These are phyloP conservation scores for Cryptocheilus praepositus DNA, from an alignment of 2,888 invertebrate genomes.

Conservation along the genomic window DNA sequence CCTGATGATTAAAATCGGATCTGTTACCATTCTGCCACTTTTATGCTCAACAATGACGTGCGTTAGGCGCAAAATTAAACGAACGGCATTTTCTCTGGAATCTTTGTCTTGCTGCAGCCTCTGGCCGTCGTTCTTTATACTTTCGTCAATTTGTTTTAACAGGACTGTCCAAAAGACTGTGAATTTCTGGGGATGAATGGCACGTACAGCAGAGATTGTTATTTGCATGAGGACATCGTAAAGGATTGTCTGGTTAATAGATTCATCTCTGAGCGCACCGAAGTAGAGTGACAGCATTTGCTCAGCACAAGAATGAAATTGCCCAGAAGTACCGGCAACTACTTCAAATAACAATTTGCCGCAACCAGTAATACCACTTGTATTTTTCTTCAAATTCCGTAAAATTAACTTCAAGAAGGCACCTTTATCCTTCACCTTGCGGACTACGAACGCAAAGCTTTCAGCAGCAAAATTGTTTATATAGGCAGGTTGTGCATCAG, in stretches of 20 bases:
- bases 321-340: constrained; percentile 86
- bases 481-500: constrained; percentile 86
- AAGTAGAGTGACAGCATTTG: constrained; percentile 83
- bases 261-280: constrained; percentile 77
- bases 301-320: constrained; percentile 90
- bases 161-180: constrained; percentile 81
- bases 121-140: constrained; percentile 64
- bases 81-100: constrained; percentile 47
- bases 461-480: constrained; percentile 96
- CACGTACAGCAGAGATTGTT: constrained; percentile 79
- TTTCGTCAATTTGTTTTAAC: constrained; percentile 70
- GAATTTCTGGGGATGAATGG: constrained; percentile 81
- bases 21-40: constrained; percentile 80
- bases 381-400: constrained; percentile 80
- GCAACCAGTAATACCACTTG: constrained; percentile 86
- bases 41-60: constrained; percentile 80
- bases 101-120: constrained; percentile 11
- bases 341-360: constrained; percentile 93
- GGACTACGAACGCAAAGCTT: constrained; percentile 95
- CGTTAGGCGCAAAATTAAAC: constrained; percentile 79
- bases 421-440: constrained; percentile 89
- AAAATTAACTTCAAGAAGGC: constrained; percentile 84
- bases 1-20: constrained; percentile 79
- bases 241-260: constrained; percentile 75
- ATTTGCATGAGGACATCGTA: constrained; percentile 82